These are phyloP conservation scores for Myiozetetes cayanensis DNA, from an alignment of 2,113 vertebrate species.

Conservation along the genomic window DNA sequence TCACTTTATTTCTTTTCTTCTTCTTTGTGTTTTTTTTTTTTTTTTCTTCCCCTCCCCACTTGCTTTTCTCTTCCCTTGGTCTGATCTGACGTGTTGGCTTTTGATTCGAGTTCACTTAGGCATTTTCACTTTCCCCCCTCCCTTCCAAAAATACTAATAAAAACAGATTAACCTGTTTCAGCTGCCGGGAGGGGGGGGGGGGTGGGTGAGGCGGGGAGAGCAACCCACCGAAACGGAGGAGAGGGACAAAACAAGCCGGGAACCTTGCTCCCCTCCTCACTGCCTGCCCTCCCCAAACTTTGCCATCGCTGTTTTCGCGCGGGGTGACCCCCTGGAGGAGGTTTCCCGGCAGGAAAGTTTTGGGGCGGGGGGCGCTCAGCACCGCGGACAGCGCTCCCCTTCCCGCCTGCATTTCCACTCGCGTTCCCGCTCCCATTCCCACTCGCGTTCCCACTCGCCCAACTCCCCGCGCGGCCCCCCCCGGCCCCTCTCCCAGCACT, in stretches of 20 bases:
- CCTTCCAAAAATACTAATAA: conserved; percentile 10
- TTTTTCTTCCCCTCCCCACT: background rate
- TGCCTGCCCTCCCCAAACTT: background rate
- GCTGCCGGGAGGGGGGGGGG: background rate
- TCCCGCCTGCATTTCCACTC: background rate
- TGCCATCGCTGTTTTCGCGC: background rate
- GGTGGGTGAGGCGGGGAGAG: too few relatives aligned
- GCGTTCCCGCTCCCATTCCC: background rate
- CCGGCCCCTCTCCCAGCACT: background rate
- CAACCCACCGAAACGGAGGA: background rate
- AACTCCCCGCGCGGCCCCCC: background rate
- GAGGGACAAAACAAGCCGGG: background rate
- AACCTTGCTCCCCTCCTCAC: background rate
- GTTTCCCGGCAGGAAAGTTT: background rate
- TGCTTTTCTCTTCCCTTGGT: conserved; percentile 75
- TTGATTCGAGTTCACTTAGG: conserved; percentile 74
- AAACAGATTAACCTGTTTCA: conserved; percentile 25
- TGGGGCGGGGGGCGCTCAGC: conserved; percentile 63
- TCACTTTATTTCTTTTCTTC: conserved; percentile 67
- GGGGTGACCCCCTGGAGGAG: background rate
- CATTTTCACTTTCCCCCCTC: conserved; percentile 74
- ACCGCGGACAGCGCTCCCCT: too few relatives aligned
- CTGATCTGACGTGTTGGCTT: conserved; percentile 79
- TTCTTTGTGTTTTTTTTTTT: conserved; percentile 16
- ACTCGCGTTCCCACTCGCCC: background rate